phyloP scores from a whole-genome alignment of 2,113 vertebrate species.

The Phocoena phocoena region DNA sequence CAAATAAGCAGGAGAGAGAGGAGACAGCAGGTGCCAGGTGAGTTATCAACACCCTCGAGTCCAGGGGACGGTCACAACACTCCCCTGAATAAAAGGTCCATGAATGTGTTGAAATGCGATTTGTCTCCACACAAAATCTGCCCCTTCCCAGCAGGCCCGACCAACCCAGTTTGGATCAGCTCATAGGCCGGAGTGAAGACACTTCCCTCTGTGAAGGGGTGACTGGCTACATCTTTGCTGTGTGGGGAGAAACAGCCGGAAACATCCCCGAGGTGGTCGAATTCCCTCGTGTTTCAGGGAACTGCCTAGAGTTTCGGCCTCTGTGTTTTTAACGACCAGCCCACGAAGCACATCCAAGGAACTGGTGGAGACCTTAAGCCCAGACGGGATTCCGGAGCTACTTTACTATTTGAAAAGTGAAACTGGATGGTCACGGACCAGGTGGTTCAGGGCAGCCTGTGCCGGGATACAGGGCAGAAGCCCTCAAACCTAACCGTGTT shows the following conservation, averaged over 20 bases:
- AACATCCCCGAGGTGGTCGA: not conserved
- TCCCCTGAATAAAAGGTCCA: not conserved
- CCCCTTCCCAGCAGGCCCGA: not conserved
- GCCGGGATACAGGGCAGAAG: not conserved
- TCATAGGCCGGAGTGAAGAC: not conserved
- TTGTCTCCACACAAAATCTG: not conserved
- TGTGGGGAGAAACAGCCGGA: not conserved
- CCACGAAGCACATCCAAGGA: not conserved
- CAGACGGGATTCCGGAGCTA: not conserved
- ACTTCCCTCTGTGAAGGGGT: no score
- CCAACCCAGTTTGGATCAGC: not conserved
- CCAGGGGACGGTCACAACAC: not conserved
- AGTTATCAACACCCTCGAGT: not conserved
- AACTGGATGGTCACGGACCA: not conserved
- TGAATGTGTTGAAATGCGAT: not conserved
- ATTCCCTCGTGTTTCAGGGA: not conserved
- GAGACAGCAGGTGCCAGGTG: not conserved
- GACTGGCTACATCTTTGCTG: not conserved
- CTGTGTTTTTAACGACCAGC: not conserved
- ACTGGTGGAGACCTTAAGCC: not conserved
- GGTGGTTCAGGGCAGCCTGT: not conserved
- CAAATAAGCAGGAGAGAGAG: not conserved
- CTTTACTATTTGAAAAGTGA: not conserved
- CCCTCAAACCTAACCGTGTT: not conserved
- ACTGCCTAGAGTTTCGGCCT: not conserved